Conservation (phyloP, 1,140 invertebrate genomes). For the Brachionus paranguensis region DNA sequence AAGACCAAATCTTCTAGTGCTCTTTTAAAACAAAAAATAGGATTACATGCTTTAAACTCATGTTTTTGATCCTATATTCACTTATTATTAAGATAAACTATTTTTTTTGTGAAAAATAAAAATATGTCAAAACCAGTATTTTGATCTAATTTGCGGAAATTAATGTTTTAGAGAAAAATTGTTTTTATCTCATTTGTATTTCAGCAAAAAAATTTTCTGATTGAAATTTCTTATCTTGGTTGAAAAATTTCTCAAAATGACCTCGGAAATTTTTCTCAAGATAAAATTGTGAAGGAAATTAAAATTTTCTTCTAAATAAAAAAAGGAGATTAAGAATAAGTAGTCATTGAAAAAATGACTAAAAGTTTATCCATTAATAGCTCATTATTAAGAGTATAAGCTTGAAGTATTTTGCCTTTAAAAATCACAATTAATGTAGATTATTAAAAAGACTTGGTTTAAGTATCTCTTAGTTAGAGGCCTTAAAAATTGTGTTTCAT, state of each 20-base stretch:
- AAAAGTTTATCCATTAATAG: background rate
- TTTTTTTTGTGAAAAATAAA: background rate
- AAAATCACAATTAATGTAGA: background rate
- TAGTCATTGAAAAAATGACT: background rate
- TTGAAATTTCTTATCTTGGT: background rate
- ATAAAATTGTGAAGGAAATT: background rate
- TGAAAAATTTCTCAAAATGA: background rate
- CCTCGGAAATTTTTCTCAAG: background rate
- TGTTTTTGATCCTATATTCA: background rate
- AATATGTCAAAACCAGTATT: background rate
- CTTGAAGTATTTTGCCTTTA: background rate
- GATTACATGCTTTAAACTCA: background rate
- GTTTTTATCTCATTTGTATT: background rate
- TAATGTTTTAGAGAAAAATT: background rate
- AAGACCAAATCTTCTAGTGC: background rate
- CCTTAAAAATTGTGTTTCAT: background rate
- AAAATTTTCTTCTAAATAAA: background rate
- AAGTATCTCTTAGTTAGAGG: background rate
- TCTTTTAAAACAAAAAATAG: background rate
- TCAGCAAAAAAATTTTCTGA: background rate
- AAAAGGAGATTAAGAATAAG: background rate
- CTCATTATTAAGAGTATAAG: background rate
- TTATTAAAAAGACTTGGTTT: background rate
- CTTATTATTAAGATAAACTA: background rate
- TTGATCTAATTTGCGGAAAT: background rate